These are phyloP conservation scores for Drosophila fulvimacula DNA, from an alignment of 2,888 invertebrate species.

Conservation along the genomic window DNA sequence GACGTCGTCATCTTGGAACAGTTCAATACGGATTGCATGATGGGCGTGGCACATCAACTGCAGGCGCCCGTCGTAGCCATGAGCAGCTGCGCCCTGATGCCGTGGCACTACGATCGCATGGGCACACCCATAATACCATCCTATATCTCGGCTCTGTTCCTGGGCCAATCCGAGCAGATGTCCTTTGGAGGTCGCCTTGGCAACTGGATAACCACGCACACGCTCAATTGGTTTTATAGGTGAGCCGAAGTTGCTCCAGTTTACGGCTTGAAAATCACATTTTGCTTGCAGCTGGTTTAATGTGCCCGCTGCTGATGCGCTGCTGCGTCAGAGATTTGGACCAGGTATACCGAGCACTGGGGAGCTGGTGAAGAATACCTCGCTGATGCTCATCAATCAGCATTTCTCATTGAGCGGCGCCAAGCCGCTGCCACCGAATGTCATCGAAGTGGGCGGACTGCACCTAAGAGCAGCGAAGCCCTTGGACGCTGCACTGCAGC, in stretches of 20 bases:
- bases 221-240: constrained; percentile 77
- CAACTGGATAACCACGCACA: constrained; percentile 84
- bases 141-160: constrained; percentile 86
- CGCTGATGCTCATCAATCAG: constrained; percentile 85
- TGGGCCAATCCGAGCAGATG: constrained; percentile 85
- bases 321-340: constrained; percentile 74
- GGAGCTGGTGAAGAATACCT: constrained; percentile 83
- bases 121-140: constrained; percentile 87
- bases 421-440: constrained; percentile 84
- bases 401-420: constrained; percentile 86
- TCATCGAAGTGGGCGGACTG: constrained; percentile 86
- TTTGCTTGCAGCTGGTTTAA: constrained; percentile 26
- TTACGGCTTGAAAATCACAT: background rate
- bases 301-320: constrained; percentile 49
- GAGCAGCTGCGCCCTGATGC: constrained; percentile 87
- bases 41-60: constrained; percentile 88
- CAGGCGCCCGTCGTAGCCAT: constrained; percentile 87
- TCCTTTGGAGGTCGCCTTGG: constrained; percentile 83
- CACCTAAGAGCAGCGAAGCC: constrained; percentile 83
- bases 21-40: constrained; percentile 90
- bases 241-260: constrained; percentile 15
- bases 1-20: constrained; percentile 89
- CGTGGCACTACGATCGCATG: constrained; percentile 87
- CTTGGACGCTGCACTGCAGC: constrained; percentile 85
- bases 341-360: constrained; percentile 85